Evolutionary conservation across 2,797 vertebrate species (phyloP), one percentile per base, ranked within the genome.

Genomic region (Pitangus sulphuratus): DNA sequence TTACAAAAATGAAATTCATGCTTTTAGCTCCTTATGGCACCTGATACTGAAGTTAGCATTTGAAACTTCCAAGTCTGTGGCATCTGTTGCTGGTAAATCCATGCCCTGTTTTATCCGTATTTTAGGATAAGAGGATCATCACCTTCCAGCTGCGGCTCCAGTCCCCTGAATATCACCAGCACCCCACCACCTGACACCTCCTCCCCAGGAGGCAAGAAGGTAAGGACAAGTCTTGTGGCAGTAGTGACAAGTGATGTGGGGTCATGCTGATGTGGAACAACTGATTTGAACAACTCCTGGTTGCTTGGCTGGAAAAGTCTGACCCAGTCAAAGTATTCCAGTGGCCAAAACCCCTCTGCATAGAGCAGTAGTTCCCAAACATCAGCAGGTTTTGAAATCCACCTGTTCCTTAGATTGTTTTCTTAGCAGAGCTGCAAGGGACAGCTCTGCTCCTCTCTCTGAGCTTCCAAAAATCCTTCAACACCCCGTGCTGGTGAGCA

Each of bases 71-170:
- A 28, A 11, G n/a, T 37, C 20, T 80, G n/a, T 58, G 50, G 11
- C 40, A 62, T 11, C 20, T 1, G 31, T 9, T 11, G 5, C 35
- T 37, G 45, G 21, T 84, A 57, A 72, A 47, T n/a, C 47, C 4
- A 8, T 57, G 48, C 45, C 18, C 30, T 48, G 0, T 72, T 25
- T 62, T 62, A 12, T 51, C 37, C 8, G 0, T 88, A 13, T 79
- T 54, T 95, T 81, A 99, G 99, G 98, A 99, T 99, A 97, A 98
- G 99, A 96, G 99, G 99, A 79, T 99, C 99, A 15, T 99, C 99
- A 3, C 99, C 99, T 62, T 99, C 99, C 76, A 99, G 99, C 98
- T 99, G 99, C 62, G 99, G 99, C 83, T 99, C 99, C 37, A 99
- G 99, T 94, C 99, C 99, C 5, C 95, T 99, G 93, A 99, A 99